Percentiles rank a stretch among this genome's conserved stretches.
These are phyloP conservation scores for Onychostoma macrolepis DNA, from an alignment of 2,113 vertebrate genomes.

Conservation along the genomic window DNA sequence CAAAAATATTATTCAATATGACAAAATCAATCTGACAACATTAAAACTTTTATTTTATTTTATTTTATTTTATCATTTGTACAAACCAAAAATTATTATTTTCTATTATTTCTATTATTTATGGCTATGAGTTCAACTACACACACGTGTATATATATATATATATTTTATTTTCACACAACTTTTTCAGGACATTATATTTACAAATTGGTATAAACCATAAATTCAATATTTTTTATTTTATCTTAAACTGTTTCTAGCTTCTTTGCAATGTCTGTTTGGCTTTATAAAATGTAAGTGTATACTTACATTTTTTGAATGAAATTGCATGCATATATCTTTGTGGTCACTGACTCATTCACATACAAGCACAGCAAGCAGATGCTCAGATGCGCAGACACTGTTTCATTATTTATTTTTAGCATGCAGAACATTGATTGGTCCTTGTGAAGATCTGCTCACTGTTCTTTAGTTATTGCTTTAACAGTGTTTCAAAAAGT, in stretches of 20 bases:
- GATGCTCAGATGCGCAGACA: background rate
- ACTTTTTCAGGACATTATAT: background rate
- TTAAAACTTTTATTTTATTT: background rate
- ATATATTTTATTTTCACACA: no score
- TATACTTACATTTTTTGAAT: background rate
- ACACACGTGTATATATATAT: no score
- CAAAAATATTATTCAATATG: no score
- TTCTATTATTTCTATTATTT: no score
- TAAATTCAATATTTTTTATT: background rate
- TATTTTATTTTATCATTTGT: no score
- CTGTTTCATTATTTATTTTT: conserved; percentile 24
- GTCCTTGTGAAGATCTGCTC: conserved; percentile 8
- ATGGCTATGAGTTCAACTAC: no score
- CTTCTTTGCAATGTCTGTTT: background rate
- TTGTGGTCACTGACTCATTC: background rate
- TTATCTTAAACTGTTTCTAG: background rate
- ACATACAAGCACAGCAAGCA: background rate
- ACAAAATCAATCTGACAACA: background rate
- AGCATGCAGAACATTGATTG: conserved; percentile 13
- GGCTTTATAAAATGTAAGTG: background rate
- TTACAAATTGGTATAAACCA: background rate
- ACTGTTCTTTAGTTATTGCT: background rate
- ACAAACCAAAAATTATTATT: no score
- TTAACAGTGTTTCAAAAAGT: background rate
- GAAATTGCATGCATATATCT: background rate